A percentile compares a stretch with the other conserved stretches of the same genome.
Conservation (phyloP, 2,888 invertebrate species). For the Macaria notata region DNA sequence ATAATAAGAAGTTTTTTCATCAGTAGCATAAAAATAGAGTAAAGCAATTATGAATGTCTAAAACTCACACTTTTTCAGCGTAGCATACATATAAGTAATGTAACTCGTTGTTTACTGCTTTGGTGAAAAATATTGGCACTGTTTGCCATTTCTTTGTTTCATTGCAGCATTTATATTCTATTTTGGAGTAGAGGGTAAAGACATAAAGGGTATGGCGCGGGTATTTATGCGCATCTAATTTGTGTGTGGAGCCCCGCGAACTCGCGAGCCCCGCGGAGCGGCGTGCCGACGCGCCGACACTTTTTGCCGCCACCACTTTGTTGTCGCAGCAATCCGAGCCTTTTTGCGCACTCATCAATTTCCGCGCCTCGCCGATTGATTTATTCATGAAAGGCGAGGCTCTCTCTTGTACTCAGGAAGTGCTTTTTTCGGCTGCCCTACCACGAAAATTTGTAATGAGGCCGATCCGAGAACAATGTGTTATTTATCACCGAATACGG, state of each 20-base stretch:
- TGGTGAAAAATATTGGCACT: too few relatives aligned
- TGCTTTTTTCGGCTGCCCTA: constrained; percentile 69
- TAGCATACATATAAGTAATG: too few relatives aligned
- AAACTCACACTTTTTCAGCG: too few relatives aligned
- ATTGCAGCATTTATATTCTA: constrained; percentile 7
- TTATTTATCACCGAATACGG: constrained; percentile 66
- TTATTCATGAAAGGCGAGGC: constrained; percentile 75
- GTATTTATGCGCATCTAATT: constrained; percentile 79
- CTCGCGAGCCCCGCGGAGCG: constrained; percentile 53
- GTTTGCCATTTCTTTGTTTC: background rate
- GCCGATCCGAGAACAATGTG: constrained; percentile 77
- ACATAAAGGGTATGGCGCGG: constrained; percentile 36
- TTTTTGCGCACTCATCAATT: constrained; percentile 79
- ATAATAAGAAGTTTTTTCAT: too few relatives aligned
- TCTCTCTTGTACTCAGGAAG: constrained; percentile 75
- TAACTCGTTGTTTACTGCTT: too few relatives aligned
- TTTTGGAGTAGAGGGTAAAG: constrained; percentile 18
- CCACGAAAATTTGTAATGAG: constrained; percentile 77
- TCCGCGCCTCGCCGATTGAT: constrained; percentile 79
- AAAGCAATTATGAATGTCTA: too few relatives aligned
- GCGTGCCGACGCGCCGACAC: constrained; percentile 61
- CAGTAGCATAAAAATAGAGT: too few relatives aligned
- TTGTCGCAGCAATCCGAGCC: constrained; percentile 69
- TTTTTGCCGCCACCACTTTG: constrained; percentile 78
- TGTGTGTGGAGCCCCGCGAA: constrained; percentile 53